Evolutionary conservation across 2,113 vertebrate species (phyloP).

Genomic region (Planiliza haematocheilus): DNA sequence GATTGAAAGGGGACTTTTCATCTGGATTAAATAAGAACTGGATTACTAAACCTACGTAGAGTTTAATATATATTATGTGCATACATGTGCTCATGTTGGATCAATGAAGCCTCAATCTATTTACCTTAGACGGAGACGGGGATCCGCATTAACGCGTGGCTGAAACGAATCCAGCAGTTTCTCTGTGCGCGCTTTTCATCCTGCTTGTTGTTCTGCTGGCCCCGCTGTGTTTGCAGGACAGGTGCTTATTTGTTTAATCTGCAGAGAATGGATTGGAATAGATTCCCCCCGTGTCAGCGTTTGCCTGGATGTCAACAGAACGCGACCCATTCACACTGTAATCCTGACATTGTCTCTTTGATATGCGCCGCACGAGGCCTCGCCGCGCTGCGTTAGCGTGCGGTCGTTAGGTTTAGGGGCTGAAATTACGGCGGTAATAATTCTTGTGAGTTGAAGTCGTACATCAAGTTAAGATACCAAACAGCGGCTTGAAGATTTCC

Average conservation of each 20-base stretch:
- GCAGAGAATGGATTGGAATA: constrained; percentile 39
- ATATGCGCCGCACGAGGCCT: constrained; percentile 5
- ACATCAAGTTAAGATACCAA: too few relatives aligned
- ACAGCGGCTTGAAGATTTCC: too few relatives aligned
- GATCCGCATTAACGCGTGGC: background rate
- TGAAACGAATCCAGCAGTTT: background rate
- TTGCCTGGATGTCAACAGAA: constrained; percentile 47
- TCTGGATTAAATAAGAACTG: constrained; percentile 50
- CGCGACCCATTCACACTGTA: constrained; percentile 55
- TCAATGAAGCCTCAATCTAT: constrained; percentile 26
- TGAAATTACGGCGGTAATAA: too few relatives aligned
- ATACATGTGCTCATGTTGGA: constrained; percentile 9
- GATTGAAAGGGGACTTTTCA: constrained; percentile 33
- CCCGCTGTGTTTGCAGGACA: background rate
- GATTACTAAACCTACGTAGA: constrained; percentile 42
- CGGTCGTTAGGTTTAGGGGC: too few relatives aligned
- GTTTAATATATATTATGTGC: constrained; percentile 12
- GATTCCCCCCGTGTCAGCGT: constrained; percentile 54
- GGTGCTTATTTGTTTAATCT: constrained; percentile 28
- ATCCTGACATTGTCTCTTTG: constrained; percentile 62
- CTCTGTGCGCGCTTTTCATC: background rate
- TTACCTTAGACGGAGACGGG: background rate
- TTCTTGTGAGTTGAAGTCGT: too few relatives aligned
- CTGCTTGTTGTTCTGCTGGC: background rate
- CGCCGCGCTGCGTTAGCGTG: background rate